Base-by-base conservation (phyloP, 2,888 invertebrate species). In the Callosobruchus maculatus region DNA sequence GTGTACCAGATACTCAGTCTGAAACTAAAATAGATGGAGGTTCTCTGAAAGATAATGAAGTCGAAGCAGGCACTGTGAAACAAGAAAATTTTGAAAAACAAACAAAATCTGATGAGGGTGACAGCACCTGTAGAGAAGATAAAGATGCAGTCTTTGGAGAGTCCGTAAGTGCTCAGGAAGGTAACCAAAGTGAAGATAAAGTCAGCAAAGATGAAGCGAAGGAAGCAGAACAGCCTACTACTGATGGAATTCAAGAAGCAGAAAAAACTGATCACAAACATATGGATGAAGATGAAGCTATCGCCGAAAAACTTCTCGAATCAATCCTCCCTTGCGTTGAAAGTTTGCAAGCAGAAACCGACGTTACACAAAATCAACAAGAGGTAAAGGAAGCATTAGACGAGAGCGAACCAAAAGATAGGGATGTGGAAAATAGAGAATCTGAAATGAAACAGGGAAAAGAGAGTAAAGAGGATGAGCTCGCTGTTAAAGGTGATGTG, bases 1-100 rank as follows among this genome's bases (percentile, higher is more conserved):
- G 68, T 5, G 5, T 21, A 73, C 73, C 74, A 74, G 70, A 68
- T 75, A 74, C 74, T 49, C 71, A 72, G 67, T 74, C 66, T 66
- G 76, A 74, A 69, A 68, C 74, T 70, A 75, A 74, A 74, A 70
- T 72, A 70, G 72, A 68, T 68, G 73, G 77, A 66, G 69, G 70
- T 70, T 0, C 70, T 70, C 20, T 70, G 67, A 68, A 77, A 31
- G 69, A 66, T n/a, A 68, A 68, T 18, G 70, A 67, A 20, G 7
- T 49, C 9, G 49, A 72, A 70, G 21, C 21, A 22, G 18, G 18
- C 20, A 67, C 67, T 31, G 2, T 21, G 31, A 68, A 74, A 20
- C 20, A 18, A 18, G 71, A 67, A n/a, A 20, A 22, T 22, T 49
- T 26, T 26, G 26, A 26, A 26, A 26, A 26, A 26, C 5, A 49